Percentiles rank a stretch among this genome's conserved stretches.
These are phyloP conservation scores for Pecten maximus DNA, from an alignment of 2,888 invertebrate genomes.

Conservation along the genomic window DNA sequence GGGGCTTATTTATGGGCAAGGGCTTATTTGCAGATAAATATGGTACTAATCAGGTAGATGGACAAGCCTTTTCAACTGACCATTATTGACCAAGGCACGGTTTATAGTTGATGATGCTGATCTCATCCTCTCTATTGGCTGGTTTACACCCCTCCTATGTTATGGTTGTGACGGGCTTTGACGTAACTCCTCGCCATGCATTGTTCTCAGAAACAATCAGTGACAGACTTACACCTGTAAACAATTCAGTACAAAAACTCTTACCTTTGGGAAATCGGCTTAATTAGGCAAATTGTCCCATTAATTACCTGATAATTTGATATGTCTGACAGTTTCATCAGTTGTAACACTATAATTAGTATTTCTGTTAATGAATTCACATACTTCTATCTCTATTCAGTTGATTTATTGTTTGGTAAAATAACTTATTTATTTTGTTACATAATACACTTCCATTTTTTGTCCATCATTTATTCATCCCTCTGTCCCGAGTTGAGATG, in stretches of 20 bases:
- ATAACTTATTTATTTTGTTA: background rate
- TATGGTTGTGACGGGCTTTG: background rate
- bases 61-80: background rate
- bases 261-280: background rate
- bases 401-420: background rate
- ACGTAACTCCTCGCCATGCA: background rate
- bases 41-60: background rate
- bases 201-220: background rate
- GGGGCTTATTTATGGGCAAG: too few relatives aligned
- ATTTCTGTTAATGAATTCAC: background rate
- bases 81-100: background rate
- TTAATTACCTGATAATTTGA: slow-evolving; percentile 4
- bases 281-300: background rate
- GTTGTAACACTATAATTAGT: background rate
- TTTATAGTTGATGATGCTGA: background rate
- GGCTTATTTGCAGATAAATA: too few relatives aligned
- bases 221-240: background rate
- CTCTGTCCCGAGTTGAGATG: background rate
- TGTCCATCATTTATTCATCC: background rate
- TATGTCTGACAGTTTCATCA: background rate
- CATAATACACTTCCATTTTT: background rate
- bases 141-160: background rate
- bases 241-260: background rate
- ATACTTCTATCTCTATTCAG: background rate
- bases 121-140: background rate